These are phyloP conservation scores for Temnothorax longispinosus DNA, from an alignment of 1,140 invertebrate species.

Conservation along the genomic window DNA sequence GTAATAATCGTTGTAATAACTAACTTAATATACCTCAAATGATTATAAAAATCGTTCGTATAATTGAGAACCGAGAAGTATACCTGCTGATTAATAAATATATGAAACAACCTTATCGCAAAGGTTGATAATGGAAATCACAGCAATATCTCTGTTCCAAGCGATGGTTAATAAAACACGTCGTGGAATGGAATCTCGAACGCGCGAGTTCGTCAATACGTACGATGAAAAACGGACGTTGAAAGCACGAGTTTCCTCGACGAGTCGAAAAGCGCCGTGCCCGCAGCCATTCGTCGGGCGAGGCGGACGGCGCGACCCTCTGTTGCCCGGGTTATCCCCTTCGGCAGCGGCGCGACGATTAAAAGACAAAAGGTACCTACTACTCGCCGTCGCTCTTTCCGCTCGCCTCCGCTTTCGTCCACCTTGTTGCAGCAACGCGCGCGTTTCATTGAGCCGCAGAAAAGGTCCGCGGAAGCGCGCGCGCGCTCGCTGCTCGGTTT, in stretches of 20 bases:
- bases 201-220: conserved; percentile 15
- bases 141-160: background rate
- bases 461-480: conserved; percentile 62
- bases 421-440: conserved; percentile 34
- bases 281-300: conserved; percentile 58
- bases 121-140: background rate
- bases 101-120: background rate
- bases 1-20: background rate
- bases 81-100: background rate
- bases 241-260: conserved; percentile 24
- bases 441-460: conserved; percentile 64
- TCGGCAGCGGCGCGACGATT: conserved; percentile 71
- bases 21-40: background rate
- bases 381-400: conserved; percentile 66
- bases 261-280: conserved; percentile 18
- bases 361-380: conserved; percentile 76
- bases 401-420: conserved; percentile 60
- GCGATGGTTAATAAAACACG: background rate
- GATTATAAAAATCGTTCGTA: background rate
- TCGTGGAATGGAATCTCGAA: conserved; percentile 5
- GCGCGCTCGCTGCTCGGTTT: conserved; percentile 50
- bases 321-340: conserved; percentile 49
- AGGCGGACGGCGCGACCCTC: conserved; percentile 52
- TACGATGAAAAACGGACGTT: conserved; percentile 18
- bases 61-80: background rate